These are phyloP conservation scores for Sphinx pinastri DNA, from an alignment of 2,888 invertebrate genomes.

Conservation along the genomic window DNA sequence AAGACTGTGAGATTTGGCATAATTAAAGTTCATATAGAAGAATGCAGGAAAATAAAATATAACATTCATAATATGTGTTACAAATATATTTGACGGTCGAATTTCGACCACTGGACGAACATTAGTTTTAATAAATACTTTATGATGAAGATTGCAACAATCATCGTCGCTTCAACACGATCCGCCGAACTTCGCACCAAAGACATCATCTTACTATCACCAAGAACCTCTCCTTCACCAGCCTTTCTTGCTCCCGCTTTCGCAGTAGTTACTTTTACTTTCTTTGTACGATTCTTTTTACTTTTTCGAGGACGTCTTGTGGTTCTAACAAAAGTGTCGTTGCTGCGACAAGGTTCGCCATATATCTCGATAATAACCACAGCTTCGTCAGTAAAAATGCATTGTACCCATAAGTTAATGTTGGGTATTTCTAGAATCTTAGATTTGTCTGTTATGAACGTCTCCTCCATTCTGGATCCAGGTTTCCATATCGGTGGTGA, in stretches of 20 bases:
- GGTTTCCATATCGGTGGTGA: slow-evolving; percentile 18
- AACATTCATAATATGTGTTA: too few relatives aligned
- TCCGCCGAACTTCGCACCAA: neutral
- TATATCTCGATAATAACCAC: slow-evolving; percentile 26
- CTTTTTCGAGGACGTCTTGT: neutral
- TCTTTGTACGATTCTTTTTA: neutral
- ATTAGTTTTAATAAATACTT: neutral
- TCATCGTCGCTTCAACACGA: neutral
- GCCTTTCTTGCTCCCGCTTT: neutral
- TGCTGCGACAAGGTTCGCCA: neutral
- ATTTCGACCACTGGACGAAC: too few relatives aligned
- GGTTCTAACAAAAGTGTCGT: neutral
- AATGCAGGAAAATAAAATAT: too few relatives aligned
- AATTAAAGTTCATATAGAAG: too few relatives aligned
- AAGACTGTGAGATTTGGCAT: too few relatives aligned
- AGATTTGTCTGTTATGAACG: neutral
- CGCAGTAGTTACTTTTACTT: neutral
- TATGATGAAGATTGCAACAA: neutral
- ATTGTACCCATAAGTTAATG: slow-evolving; percentile 30
- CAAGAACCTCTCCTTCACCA: neutral
- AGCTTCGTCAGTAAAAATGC: slow-evolving; percentile 16
- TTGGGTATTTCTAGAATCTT: neutral
- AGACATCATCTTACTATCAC: neutral
- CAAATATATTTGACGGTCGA: too few relatives aligned
- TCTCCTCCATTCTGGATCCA: neutral